Conservation (phyloP, 1,140 invertebrate species). For the Ceratina japonica region DNA sequence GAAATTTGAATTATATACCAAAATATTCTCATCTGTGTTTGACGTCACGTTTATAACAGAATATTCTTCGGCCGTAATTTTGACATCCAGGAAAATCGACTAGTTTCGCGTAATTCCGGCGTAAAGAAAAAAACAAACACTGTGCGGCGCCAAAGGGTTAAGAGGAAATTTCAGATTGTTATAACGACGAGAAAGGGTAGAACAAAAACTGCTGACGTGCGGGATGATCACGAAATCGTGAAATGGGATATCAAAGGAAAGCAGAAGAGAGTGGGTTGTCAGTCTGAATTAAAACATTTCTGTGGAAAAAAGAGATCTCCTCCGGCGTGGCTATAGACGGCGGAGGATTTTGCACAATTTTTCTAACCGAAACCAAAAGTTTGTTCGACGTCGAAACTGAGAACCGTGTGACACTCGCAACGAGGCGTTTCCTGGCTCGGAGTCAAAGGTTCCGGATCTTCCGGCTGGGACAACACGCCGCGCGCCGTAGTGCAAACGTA, state of each 20-base stretch:
- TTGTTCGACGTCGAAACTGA: conserved; percentile 17
- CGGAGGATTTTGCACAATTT: background rate
- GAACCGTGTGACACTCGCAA: background rate
- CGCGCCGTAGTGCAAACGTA: conserved; percentile 3
- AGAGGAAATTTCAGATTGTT: background rate
- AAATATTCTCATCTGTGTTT: no score
- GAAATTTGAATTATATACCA: no score
- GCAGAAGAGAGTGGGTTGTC: background rate
- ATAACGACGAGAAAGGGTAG: no score
- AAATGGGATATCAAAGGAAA: background rate
- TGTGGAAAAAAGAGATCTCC: background rate
- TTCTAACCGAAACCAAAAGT: conserved; percentile 5
- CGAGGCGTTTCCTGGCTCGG: conserved; percentile 6
- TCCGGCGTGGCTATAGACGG: background rate
- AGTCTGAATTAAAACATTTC: background rate
- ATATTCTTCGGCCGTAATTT: no score
- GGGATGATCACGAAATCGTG: background rate
- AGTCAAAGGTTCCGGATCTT: conserved; percentile 17
- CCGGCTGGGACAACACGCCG: conserved; percentile 21
- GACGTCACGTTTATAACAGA: no score
- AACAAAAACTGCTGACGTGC: background rate
- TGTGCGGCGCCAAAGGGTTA: background rate
- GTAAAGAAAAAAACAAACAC: background rate
- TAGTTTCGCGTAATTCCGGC: no score
- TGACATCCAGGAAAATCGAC: no score